Conservation (phyloP, 2,888 invertebrate genomes). For the Odontomyia ornata region DNA sequence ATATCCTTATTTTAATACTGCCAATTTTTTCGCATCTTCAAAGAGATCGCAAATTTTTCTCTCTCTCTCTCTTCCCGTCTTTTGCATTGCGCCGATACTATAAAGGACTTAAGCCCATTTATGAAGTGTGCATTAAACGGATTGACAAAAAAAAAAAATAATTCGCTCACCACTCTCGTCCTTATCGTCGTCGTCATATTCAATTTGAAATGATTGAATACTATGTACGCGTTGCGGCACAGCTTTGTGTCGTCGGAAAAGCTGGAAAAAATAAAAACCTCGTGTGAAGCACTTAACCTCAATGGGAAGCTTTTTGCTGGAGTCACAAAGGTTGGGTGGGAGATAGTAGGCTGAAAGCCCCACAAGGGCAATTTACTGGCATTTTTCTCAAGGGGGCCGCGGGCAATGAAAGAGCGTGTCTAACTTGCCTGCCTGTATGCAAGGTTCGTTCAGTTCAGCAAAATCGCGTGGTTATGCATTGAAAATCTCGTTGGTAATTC, state of each 20-base stretch:
- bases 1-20: not conserved
- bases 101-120: constrained; percentile 2
- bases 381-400: not conserved
- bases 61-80: not conserved
- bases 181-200: not conserved
- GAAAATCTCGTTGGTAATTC: constrained; percentile 16
- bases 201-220: constrained; percentile 2
- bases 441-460: not conserved
- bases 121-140: not conserved
- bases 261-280: not conserved
- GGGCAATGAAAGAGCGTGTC: not conserved
- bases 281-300: constrained; percentile 31
- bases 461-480: not conserved
- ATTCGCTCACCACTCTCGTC: not conserved
- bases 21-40: constrained; percentile 14
- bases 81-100: not conserved
- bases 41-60: not conserved
- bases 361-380: not conserved
- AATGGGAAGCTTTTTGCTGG: constrained; percentile 24
- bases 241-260: not conserved
- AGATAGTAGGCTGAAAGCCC: not conserved
- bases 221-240: too few relatives aligned
- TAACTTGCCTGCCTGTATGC: too few relatives aligned
- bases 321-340: not conserved
- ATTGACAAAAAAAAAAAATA: not conserved